phyloP scores from a whole-genome alignment of 2,888 invertebrate species.

The Magallana nippona region DNA sequence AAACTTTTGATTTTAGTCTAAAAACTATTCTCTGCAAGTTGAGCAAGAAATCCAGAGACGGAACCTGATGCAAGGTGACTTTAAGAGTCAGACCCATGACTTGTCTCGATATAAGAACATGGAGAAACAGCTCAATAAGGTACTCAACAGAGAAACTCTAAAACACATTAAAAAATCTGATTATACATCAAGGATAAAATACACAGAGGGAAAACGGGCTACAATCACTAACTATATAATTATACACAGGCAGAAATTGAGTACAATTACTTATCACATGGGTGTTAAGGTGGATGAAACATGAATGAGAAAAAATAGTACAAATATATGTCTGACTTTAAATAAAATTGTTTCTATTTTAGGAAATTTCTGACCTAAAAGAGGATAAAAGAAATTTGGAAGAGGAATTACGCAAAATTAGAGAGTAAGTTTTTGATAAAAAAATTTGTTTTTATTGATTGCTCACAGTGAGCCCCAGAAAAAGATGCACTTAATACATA shows the following conservation, averaged over 20 bases:
- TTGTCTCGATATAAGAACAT: slow-evolving; percentile 86
- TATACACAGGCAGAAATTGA: too few species aligned
- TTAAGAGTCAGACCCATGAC: slow-evolving; percentile 87
- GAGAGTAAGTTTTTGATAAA: slow-evolving; percentile 81
- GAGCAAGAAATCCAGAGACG: slow-evolving; percentile 95
- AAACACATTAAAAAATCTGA: neutral
- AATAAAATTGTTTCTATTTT: slow-evolving; percentile 42
- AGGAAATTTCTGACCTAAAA: slow-evolving; percentile 85
- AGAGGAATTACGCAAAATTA: slow-evolving; percentile 88
- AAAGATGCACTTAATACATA: too few species aligned
- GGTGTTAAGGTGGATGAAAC: too few species aligned
- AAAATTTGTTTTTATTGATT: too few species aligned
- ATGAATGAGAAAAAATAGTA: neutral
- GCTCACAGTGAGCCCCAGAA: too few species aligned
- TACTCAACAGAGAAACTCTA: slow-evolving; percentile 42
- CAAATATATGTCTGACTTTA: neutral
- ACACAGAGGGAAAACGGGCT: too few species aligned
- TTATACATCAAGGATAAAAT: too few species aligned
- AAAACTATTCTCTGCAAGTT: slow-evolving; percentile 87
- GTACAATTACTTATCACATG: too few species aligned
- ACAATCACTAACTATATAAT: too few species aligned
- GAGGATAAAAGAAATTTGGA: slow-evolving; percentile 87
- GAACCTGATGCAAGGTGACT: slow-evolving; percentile 89
- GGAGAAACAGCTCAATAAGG: slow-evolving; percentile 84
- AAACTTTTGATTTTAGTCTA: slow-evolving; percentile 80